Base-by-base conservation (phyloP, 2,113 vertebrate species). In the Ptilorrhoa leucosticta region DNA sequence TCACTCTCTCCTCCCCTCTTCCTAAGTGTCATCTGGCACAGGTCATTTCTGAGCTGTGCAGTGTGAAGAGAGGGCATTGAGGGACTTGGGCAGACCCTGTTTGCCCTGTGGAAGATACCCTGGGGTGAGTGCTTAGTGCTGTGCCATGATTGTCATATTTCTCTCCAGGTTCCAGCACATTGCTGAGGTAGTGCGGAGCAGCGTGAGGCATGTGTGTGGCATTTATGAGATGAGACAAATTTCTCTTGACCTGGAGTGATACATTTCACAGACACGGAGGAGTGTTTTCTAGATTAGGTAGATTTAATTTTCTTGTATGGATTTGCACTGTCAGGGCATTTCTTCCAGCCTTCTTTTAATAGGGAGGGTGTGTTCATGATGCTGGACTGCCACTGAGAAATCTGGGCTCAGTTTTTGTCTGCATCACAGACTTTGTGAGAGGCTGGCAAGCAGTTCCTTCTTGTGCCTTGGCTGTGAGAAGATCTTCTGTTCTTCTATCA, bases 141-240 rank as follows among this genome's bases (percentile, higher is more conserved):
- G 45, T 87, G 24, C 72, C 31, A 3, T 4, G 0, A 9, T 28
- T 37, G 39, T 45, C 33, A 0, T n/a, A 3, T 72, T 91, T 65
- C 66, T 75, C 27, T 64, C 48, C 58, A 27, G 12, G 4, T 69
- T 80, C 35, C 76, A 81, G 6, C 11, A 19, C 27, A 10, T 19
- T 60, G 50, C 77, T 61, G 90, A 87, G 63, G 44, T 20, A 48
- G 27, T 7, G 3, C 66, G 76, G 76, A 68, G 66, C 44, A 5
- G 58, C 0, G 0, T 76, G 66, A 91, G 27, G 40, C 24, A 5
- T 10, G 8, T 1, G 3, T 64, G 6, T 69, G 48, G 51, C 7
- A 4, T 72, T 80, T 73, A 23, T 57, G 68, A 88, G 66, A 22
- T 5, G 4, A 80, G 68, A 63, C 33, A 83, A 83, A 77, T 73